Conservation (phyloP, 2,797 vertebrate species). For the Rhinogobio ventralis region DNA sequence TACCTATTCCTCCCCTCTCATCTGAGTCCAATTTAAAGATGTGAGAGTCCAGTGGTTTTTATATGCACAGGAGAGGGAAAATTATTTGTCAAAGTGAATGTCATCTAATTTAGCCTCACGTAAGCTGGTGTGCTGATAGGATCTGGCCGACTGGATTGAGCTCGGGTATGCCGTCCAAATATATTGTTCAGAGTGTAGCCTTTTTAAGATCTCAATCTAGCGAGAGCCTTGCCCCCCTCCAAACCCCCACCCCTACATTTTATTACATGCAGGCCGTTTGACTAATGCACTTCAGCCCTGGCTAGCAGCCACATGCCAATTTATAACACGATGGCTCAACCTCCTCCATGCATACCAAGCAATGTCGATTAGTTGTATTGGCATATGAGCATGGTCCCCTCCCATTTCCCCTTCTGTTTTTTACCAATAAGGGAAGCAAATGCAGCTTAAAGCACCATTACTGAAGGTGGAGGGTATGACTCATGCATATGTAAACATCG, state of each 20-base stretch:
- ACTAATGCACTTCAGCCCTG: conserved; percentile 81
- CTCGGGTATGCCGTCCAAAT: conserved; percentile 67
- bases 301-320: conserved; percentile 79
- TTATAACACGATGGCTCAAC: conserved; percentile 75
- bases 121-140: conserved; percentile 71
- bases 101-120: conserved; percentile 78
- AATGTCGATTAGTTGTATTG: conserved; percentile 77
- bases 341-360: conserved; percentile 76
- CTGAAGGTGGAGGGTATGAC: conserved; percentile 41
- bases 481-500: conserved; percentile 39
- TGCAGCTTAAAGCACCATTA: conserved; percentile 35
- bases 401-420: conserved; percentile 58
- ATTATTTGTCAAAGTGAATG: conserved; percentile 82
- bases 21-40: conserved; percentile 64
- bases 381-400: conserved; percentile 53
- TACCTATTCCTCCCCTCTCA: conserved; percentile 52
- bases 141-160: conserved; percentile 71
- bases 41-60: conserved; percentile 55
- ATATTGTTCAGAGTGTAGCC: conserved; percentile 73
- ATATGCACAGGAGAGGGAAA: conserved; percentile 70
- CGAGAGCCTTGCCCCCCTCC: conserved; percentile 64
- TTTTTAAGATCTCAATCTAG: conserved; percentile 81
- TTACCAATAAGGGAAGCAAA: conserved; percentile 41
- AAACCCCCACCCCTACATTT: conserved; percentile 66
- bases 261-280: conserved; percentile 78